phyloP scores from a whole-genome alignment of 2,113 vertebrate species.

The Oreochromis aureus region DNA sequence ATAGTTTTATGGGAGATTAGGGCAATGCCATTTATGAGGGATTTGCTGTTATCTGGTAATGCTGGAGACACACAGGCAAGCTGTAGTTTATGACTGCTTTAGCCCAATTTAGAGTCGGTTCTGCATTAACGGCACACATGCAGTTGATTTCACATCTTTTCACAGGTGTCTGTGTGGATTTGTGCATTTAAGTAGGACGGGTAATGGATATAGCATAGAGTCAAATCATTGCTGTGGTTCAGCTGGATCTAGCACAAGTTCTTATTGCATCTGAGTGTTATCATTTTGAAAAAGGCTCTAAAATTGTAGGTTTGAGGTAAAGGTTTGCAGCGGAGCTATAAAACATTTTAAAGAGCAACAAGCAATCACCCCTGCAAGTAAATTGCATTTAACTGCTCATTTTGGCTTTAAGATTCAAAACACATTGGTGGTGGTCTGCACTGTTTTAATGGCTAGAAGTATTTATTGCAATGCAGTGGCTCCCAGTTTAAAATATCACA shows the following conservation, averaged over 20 bases:
- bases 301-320: constrained; percentile 6
- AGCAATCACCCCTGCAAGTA: neutral
- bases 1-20: constrained; percentile 23
- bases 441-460: neutral
- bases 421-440: neutral
- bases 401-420: constrained; percentile 35
- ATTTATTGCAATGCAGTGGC: neutral
- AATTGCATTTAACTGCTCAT: constrained; percentile 12
- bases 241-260: neutral
- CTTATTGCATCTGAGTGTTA: neutral
- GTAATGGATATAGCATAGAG: constrained; percentile 17
- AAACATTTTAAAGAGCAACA: constrained; percentile 35
- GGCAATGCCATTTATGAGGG: constrained; percentile 27
- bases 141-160: constrained; percentile 20
- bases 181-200: neutral
- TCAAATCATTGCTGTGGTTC: neutral
- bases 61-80: neutral
- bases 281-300: neutral
- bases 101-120: neutral
- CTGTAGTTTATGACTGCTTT: neutral
- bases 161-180: neutral
- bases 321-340: constrained; percentile 12
- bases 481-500: neutral
- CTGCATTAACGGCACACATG: neutral
- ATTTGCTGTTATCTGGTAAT: constrained; percentile 27